Evolutionary conservation across 2,113 vertebrate species (phyloP).

Genomic region (Dasyornis broadbenti): DNA sequence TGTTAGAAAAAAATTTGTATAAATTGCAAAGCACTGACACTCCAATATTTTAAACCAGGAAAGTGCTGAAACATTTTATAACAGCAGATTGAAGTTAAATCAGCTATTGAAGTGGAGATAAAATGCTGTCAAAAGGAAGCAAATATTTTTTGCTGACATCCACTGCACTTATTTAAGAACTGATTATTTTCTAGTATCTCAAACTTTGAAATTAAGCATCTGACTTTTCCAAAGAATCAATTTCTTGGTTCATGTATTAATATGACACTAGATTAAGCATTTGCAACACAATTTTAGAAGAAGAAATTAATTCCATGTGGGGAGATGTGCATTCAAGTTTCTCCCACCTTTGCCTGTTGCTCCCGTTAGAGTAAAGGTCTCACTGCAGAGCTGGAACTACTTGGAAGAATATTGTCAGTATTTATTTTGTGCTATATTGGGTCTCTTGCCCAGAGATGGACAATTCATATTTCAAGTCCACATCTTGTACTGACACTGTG

Average conservation of each 20-base stretch:
- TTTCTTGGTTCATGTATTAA: conserved; percentile 14
- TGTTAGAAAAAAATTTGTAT: not conserved
- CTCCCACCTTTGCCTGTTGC: not conserved
- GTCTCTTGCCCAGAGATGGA: not conserved
- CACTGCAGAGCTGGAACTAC: not conserved
- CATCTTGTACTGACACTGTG: not conserved
- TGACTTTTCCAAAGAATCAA: conserved; percentile 6
- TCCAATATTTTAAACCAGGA: not conserved
- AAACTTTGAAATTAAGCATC: conserved; percentile 3
- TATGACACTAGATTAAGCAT: not conserved
- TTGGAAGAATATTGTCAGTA: not conserved
- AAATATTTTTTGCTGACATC: conserved; percentile 47
- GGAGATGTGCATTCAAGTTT: not conserved
- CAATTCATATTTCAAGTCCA: not conserved
- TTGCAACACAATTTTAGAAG: not conserved
- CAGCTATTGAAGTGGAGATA: conserved; percentile 52
- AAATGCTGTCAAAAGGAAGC: conserved; percentile 38
- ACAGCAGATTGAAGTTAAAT: conserved; percentile 47
- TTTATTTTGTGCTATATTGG: not conserved
- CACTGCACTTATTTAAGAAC: conserved; percentile 11
- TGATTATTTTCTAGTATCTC: conserved; percentile 12
- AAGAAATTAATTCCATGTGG: not conserved
- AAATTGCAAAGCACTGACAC: conserved; percentile 11
- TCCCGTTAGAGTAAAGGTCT: not conserved
- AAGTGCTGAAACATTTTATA: conserved; percentile 45